These are phyloP conservation scores for Pituophis catenifer DNA, from an alignment of 2,113 vertebrate species.

Conservation along the genomic window DNA sequence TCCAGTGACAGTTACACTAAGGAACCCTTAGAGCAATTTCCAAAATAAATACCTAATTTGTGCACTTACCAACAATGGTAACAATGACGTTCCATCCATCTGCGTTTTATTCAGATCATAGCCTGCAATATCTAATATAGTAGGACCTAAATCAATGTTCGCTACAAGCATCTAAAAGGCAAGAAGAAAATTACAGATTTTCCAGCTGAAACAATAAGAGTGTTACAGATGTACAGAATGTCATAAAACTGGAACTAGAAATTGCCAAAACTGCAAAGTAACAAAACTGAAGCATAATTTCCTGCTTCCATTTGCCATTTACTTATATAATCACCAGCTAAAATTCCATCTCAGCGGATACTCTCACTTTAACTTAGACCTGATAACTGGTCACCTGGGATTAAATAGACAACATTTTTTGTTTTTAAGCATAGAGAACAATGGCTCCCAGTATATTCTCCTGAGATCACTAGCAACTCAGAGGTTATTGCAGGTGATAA, in stretches of 20 bases:
- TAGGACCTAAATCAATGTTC: conserved; percentile 95
- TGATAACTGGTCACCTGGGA: neutral
- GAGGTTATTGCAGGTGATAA: neutral
- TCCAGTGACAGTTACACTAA: neutral
- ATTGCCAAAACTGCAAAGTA: neutral
- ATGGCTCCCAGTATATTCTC: neutral
- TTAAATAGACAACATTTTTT: neutral
- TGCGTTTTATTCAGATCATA: conserved; percentile 84
- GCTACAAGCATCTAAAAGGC: conserved; percentile 82
- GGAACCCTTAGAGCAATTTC: neutral
- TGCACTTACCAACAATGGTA: conserved; percentile 84
- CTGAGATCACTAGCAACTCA: neutral
- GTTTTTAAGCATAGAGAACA: neutral
- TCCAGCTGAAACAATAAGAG: conserved; percentile 26
- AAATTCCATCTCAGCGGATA: neutral
- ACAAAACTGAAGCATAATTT: neutral
- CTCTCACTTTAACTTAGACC: neutral
- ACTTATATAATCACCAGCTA: neutral
- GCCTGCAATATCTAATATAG: conserved; percentile 93
- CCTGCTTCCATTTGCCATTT: neutral
- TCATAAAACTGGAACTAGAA: neutral
- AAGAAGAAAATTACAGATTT: neutral
- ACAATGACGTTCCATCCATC: conserved; percentile 94
- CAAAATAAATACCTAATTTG: accelerated
- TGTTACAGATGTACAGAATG: neutral